Evolutionary conservation across 2,888 invertebrate genomes (phyloP).

Genomic region (Xylophagus ater): DNA sequence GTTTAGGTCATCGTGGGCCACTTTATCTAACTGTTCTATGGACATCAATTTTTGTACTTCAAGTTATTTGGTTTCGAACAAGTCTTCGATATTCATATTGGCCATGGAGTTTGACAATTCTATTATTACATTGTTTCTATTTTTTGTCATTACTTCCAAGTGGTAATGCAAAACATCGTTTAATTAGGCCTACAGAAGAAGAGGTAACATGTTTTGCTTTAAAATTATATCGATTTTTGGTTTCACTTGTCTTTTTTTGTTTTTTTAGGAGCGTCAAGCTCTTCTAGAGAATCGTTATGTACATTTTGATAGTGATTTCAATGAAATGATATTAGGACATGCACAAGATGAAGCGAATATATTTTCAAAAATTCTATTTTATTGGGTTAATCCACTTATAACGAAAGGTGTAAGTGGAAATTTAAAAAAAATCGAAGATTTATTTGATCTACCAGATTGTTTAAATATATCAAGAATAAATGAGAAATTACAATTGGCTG

Average conservation of each 20-base stretch:
- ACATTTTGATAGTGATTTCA: slow-evolving; percentile 53
- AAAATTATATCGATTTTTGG: too few species aligned
- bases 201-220: too few species aligned
- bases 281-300: slow-evolving; percentile 47
- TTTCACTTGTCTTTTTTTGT: too few species aligned
- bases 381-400: slow-evolving; percentile 81
- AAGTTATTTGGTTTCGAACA: slow-evolving; percentile 57
- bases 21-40: slow-evolving; percentile 54
- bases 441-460: slow-evolving; percentile 61
- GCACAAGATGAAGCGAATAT: slow-evolving; percentile 67
- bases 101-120: slow-evolving; percentile 49
- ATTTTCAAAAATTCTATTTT: slow-evolving; percentile 65
- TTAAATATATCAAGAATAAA: slow-evolving; percentile 31
- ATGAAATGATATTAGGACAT: slow-evolving; percentile 63
- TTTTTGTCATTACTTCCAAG: slow-evolving; percentile 58
- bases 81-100: slow-evolving; percentile 45
- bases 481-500: slow-evolving; percentile 32
- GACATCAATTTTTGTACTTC: slow-evolving; percentile 54
- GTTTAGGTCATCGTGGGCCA: slow-evolving; percentile 63
- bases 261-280: slow-evolving; percentile 50
- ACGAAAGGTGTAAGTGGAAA: slow-evolving; percentile 64
- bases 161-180: slow-evolving; percentile 38
- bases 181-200: slow-evolving; percentile 34
- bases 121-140: slow-evolving; percentile 57
- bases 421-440: slow-evolving; percentile 62